phyloP scores from a whole-genome alignment of 2,797 vertebrate species.

The Myotis myotis region DNA sequence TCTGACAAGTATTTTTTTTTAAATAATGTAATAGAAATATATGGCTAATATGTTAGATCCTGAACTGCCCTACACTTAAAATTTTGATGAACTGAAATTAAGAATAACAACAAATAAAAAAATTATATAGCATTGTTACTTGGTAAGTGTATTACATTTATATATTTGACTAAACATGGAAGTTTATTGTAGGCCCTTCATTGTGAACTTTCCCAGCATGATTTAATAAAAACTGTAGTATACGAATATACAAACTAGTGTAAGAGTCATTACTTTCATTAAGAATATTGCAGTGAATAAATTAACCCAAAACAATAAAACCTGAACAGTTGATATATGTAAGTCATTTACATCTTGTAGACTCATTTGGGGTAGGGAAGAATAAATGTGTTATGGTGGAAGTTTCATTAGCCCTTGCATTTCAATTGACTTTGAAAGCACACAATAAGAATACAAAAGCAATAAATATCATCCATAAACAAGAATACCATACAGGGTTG shows the following conservation, averaged over 20 bases:
- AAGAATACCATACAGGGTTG: constrained; percentile 78
- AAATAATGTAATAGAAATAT: neutral
- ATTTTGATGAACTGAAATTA: constrained; percentile 76
- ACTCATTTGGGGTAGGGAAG: constrained; percentile 83
- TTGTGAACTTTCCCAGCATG: constrained; percentile 84
- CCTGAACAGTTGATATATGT: constrained; percentile 85
- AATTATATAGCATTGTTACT: constrained; percentile 80
- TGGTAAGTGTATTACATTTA: constrained; percentile 78
- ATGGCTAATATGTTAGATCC: neutral
- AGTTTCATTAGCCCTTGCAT: constrained; percentile 87
- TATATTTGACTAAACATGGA: constrained; percentile 81
- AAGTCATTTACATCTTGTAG: constrained; percentile 86
- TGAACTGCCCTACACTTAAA: neutral
- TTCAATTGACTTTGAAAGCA: constrained; percentile 85
- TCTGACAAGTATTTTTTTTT: neutral
- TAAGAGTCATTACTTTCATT: constrained; percentile 90
- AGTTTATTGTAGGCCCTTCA: constrained; percentile 78
- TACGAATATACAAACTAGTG: constrained; percentile 83
- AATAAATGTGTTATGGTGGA: constrained; percentile 82
- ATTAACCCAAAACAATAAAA: constrained; percentile 87
- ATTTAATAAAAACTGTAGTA: constrained; percentile 86
- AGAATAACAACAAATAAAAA: constrained; percentile 74
- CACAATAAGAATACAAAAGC: constrained; percentile 80
- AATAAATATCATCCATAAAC: constrained; percentile 86
- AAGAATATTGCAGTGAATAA: constrained; percentile 88